Base-by-base conservation (phyloP, 2,888 invertebrate species). In the Hipparchia sbordonii region DNA sequence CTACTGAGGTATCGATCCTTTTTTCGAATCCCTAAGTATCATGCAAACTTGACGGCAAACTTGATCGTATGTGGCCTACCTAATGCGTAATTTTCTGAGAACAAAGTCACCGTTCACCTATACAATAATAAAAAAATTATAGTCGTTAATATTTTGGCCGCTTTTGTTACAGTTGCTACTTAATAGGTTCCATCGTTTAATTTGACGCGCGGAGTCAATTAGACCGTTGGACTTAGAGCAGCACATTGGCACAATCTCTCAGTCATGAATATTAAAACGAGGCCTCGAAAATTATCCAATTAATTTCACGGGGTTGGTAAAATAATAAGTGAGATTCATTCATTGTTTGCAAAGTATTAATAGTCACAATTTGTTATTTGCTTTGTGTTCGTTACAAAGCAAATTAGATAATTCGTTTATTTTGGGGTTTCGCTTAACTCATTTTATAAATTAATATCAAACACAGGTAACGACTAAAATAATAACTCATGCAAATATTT, bases 271-370 rank as follows among this genome's bases (percentile, higher is more conserved):
- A 74, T 65, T 72, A 63, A 73, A 71, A 68, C 68, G 56, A 57
- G 68, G 51, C 57, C 67, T 57, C 56, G 68, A 67, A 74, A 74
- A 72, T 73, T 73, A 77, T 74, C 68, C 73, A 73, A 77, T 73
- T 77, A 72, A 77, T 77, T 74, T 69, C 69, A 72, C 45, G 72
- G 71, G 59, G 45, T 52, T 65, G 68, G 69, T 66, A 63, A 73
- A 75, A 72, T 67, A 72, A 74, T 72, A 75, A 74, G 63, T 66
- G 66, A 57, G 67, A 69, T 75, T 75, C 66, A 70, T 73, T 71
- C 45, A 71, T 74, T 68, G 74, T 76, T 72, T 71, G 56, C 67
- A 74, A 70, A 70, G 68, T 56, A 67, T 70, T 72, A 72, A 72
- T 74, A 70, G 59, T 67, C 62, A 65, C 48, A 60, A 70, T 72